Evolutionary conservation across 2,888 invertebrate species (phyloP).

Genomic region (Dicyrtomina minuta): DNA sequence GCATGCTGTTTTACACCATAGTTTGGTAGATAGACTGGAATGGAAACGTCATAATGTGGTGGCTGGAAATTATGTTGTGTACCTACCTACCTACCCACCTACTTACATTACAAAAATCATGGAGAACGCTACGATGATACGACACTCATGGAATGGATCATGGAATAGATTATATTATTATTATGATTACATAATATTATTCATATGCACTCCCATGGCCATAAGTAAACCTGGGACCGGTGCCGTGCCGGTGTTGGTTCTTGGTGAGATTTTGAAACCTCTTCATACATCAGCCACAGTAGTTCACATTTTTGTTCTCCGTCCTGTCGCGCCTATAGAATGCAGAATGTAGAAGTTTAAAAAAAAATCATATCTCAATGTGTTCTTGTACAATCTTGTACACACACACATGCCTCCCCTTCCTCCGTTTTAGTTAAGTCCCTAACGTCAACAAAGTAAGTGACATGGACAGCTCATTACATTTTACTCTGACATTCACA

Average conservation of each 20-base stretch:
- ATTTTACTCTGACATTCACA: slow-evolving; percentile 1
- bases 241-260: background rate
- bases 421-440: no score
- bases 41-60: slow-evolving; percentile 16
- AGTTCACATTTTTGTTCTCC: no score
- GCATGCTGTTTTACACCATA: slow-evolving; percentile 16
- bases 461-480: slow-evolving; percentile 23
- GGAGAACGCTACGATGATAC: background rate
- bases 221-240: background rate
- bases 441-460: background rate
- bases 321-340: no score
- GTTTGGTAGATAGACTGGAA: no score
- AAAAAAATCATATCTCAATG: background rate
- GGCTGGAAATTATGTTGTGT: slow-evolving; percentile 18
- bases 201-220: no score
- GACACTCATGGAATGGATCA: no score
- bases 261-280: background rate
- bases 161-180: no score
- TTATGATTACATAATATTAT: no score
- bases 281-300: background rate
- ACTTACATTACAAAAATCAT: no score
- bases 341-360: background rate
- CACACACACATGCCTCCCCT: no score
- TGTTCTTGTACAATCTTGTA: background rate
- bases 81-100: no score